Conservation (phyloP, 2,888 invertebrate genomes). For the Eristalis pertinax region DNA sequence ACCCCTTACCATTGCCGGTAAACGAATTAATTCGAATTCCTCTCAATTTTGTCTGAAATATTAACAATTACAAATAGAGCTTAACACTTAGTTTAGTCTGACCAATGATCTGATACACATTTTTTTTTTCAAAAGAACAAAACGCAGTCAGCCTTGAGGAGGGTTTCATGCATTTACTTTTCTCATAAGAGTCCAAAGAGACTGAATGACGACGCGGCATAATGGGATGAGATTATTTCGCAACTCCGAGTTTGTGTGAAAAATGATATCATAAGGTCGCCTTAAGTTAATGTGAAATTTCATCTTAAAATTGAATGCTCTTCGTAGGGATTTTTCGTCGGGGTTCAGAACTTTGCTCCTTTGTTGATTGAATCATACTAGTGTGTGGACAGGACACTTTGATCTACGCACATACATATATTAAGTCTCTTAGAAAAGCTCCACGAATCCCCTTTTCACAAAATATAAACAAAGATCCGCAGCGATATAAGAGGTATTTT, state of each 20-base stretch:
- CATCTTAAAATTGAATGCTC: not conserved
- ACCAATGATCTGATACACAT: not conserved
- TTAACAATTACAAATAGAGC: not conserved
- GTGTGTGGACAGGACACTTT: not conserved
- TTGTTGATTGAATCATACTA: not conserved
- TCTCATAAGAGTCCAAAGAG: not conserved
- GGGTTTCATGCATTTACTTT: not conserved
- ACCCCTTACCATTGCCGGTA: not conserved
- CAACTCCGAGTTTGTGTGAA: not conserved
- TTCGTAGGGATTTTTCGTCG: not conserved
- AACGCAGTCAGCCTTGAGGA: not conserved
- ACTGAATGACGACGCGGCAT: not conserved
- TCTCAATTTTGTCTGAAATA: not conserved
- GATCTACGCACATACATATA: not conserved
- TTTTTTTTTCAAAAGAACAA: not conserved
- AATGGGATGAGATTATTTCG: not conserved
- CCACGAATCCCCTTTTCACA: not conserved
- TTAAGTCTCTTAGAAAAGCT: not conserved
- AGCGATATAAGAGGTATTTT: not conserved
- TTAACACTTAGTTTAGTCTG: not conserved
- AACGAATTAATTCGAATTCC: not conserved
- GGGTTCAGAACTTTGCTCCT: not conserved
- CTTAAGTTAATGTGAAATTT: not conserved
- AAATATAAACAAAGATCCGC: not conserved
- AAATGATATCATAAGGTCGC: not conserved